Evolutionary conservation across 2,888 invertebrate species (phyloP).

Genomic region (Lampropteryx suffumata): DNA sequence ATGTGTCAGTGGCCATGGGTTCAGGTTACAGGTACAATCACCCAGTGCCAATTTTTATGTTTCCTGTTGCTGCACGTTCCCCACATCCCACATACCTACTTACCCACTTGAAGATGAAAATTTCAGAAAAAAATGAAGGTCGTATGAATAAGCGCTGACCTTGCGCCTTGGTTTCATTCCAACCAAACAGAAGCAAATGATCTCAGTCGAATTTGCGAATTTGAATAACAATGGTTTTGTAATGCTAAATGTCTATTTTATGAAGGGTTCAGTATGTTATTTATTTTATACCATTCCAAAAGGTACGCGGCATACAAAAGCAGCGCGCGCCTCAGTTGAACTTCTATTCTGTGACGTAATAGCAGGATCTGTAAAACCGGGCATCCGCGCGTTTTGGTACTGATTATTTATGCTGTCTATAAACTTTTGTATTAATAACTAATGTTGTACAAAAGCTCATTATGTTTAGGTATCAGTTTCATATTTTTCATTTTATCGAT

Average conservation of each 20-base stretch:
- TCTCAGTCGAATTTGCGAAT: conserved; percentile 61
- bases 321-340: too few relatives aligned
- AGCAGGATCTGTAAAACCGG: too few relatives aligned
- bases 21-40: conserved; percentile 5
- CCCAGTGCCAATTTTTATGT: conserved; percentile 13
- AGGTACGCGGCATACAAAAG: too few relatives aligned
- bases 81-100: not conserved
- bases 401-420: too few relatives aligned
- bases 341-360: too few relatives aligned
- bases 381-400: too few relatives aligned
- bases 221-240: conserved; percentile 69
- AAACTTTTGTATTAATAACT: too few relatives aligned
- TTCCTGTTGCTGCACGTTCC: conserved; percentile 20
- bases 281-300: too few relatives aligned
- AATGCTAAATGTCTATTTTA: conserved; percentile 44
- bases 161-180: conserved; percentile 69
- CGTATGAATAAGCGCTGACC: conserved; percentile 57
- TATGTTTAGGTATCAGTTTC: too few relatives aligned
- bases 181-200: conserved; percentile 67
- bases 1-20: too few relatives aligned
- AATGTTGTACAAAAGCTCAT: too few relatives aligned
- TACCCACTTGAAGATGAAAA: conserved; percentile 23
- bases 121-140: conserved; percentile 63
- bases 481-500: too few relatives aligned
- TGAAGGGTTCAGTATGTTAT: conserved; percentile 9